phyloP scores from a whole-genome alignment of 1,140 invertebrate genomes.

The Plodia interpunctella region DNA sequence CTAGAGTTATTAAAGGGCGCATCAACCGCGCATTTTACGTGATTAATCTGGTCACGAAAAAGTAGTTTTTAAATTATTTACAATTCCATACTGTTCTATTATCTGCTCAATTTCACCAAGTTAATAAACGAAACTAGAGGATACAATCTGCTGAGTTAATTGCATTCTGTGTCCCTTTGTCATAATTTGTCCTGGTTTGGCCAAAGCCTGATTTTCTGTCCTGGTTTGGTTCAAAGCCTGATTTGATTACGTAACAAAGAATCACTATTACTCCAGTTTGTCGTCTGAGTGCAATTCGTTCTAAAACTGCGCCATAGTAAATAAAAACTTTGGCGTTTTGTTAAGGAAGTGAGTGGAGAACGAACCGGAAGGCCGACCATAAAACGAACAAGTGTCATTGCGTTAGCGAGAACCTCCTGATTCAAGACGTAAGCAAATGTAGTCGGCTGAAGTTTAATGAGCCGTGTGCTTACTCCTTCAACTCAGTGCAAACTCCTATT shows the following conservation, averaged over 20 bases:
- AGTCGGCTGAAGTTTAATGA: conserved; percentile 52
- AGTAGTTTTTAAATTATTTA: not conserved
- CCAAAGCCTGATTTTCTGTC: not conserved
- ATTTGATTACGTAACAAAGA: not conserved
- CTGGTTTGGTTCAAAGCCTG: not conserved
- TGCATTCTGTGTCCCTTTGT: not conserved
- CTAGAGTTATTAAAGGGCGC: conserved; percentile 5
- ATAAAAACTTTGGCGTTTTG: conserved; percentile 8
- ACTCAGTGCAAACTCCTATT: conserved; percentile 33
- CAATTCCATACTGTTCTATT: not conserved
- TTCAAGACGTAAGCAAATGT: conserved; percentile 49
- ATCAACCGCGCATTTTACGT: conserved; percentile 3
- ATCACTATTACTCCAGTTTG: not conserved
- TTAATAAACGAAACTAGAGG: not conserved
- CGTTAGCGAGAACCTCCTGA: conserved; percentile 34
- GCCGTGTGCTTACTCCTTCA: conserved; percentile 38
- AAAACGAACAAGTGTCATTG: conserved; percentile 55
- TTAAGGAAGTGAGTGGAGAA: conserved; percentile 32
- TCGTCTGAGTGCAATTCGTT: not conserved
- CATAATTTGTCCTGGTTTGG: not conserved
- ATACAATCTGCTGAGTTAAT: not conserved
- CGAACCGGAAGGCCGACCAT: conserved; percentile 39
- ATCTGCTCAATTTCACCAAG: not conserved
- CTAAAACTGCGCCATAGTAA: not conserved
- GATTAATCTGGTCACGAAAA: not conserved